phyloP scores from a whole-genome alignment of 2,888 invertebrate genomes.

The Gastrophysa polygoni region DNA sequence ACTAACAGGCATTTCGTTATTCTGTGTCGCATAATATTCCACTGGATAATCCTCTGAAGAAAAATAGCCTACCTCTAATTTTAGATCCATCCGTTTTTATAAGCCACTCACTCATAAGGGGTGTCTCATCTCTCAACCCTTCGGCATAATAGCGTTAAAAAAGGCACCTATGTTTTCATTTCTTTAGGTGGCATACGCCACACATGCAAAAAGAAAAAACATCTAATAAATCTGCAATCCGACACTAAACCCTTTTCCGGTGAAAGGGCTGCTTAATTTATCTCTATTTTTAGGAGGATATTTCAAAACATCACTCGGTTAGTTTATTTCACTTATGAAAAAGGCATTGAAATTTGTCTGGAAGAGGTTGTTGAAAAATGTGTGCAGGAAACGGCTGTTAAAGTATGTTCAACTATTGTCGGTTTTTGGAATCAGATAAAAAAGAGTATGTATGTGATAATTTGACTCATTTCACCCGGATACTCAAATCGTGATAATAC shows the following conservation, averaged over 20 bases:
- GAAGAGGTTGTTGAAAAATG: not conserved
- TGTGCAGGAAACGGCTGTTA: not conserved
- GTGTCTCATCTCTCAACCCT: conserved; percentile 27
- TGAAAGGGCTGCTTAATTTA: conserved; percentile 34
- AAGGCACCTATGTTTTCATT: conserved; percentile 22
- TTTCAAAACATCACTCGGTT: conserved; percentile 25
- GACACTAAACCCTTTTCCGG: conserved; percentile 43
- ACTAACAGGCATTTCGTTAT: too few relatives aligned
- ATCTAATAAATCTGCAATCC: conserved; percentile 43
- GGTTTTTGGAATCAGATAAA: too few relatives aligned
- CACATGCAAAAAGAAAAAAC: conserved; percentile 38
- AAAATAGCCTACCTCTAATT: not conserved
- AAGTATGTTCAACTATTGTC: too few relatives aligned
- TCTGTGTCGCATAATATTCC: too few relatives aligned
- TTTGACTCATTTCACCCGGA: too few relatives aligned
- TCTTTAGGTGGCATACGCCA: conserved; percentile 27
- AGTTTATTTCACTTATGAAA: conserved; percentile 1
- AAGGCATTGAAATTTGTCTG: conserved; percentile 22
- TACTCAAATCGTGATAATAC: too few relatives aligned
- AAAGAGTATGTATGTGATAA: too few relatives aligned
- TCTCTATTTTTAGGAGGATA: conserved; percentile 34
- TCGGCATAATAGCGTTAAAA: conserved; percentile 15
- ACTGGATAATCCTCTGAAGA: not conserved
- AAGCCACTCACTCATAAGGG: not conserved
- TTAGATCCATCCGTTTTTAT: conserved; percentile 2